phyloP scores from a whole-genome alignment of 1,140 invertebrate species.

The Polypedilum vanderplanki region DNA sequence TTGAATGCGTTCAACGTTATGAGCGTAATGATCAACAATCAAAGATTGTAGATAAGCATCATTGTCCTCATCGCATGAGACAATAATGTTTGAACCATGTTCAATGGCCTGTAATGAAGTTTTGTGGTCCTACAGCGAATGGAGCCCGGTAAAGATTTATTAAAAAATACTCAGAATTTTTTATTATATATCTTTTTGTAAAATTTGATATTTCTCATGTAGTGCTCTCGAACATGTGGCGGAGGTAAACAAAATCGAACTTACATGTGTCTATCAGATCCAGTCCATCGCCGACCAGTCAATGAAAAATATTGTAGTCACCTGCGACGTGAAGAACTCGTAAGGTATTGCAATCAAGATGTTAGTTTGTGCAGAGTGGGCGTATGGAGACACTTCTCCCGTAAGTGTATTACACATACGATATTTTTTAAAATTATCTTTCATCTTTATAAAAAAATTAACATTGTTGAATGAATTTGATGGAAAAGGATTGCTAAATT shows the following conservation, averaged over 20 bases:
- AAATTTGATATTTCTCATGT: slow-evolving; percentile 30
- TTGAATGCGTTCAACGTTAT: slow-evolving; percentile 46
- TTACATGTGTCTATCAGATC: slow-evolving; percentile 45
- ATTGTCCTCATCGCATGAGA: slow-evolving; percentile 52
- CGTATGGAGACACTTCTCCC: slow-evolving; percentile 52
- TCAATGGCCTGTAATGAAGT: slow-evolving; percentile 56
- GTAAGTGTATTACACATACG: too few species aligned
- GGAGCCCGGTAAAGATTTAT: slow-evolving; percentile 51
- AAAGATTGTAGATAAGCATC: slow-evolving; percentile 44
- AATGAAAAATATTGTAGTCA: slow-evolving; percentile 49
- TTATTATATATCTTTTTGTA: background rate
- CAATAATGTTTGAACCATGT: slow-evolving; percentile 52
- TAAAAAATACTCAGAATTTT: too few species aligned
- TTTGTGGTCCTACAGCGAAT: slow-evolving; percentile 63
- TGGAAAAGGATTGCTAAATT: background rate
- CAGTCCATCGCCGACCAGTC: slow-evolving; percentile 39
- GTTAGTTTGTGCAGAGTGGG: slow-evolving; percentile 58
- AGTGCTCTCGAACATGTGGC: slow-evolving; percentile 65
- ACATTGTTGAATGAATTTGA: background rate
- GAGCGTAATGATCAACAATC: slow-evolving; percentile 36
- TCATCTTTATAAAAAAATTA: background rate
- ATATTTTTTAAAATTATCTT: background rate
- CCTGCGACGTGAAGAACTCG: slow-evolving; percentile 45
- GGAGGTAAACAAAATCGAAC: slow-evolving; percentile 54
- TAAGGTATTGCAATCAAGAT: slow-evolving; percentile 52